A percentile compares a stretch with the other conserved stretches of the same genome.
Evolutionary conservation across 2,797 vertebrate species (phyloP).

Genomic region (Brachymystax lenok): DNA sequence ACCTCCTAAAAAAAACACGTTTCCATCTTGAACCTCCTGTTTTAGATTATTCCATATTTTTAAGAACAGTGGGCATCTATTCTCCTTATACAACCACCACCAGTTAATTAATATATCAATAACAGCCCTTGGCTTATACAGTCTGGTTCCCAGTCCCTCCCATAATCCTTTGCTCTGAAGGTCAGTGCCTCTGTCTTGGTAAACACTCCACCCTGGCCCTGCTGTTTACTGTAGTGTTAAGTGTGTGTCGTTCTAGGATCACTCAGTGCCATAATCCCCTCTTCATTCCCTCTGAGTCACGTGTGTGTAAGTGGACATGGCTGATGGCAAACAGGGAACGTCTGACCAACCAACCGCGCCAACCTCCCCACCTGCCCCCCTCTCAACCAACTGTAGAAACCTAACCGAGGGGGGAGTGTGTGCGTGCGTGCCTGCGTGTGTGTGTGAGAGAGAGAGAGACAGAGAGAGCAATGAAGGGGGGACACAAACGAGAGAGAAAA

Average conservation of each 20-base stretch:
- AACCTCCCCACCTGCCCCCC: background rate
- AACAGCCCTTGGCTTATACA: background rate
- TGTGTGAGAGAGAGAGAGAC: slow-evolving; percentile 19
- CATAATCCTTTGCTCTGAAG: slow-evolving; percentile 26
- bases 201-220: slow-evolving; percentile 60
- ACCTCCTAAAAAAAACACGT: too few relatives aligned
- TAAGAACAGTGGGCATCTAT: background rate
- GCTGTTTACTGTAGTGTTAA: slow-evolving; percentile 77
- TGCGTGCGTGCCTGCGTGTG: background rate
- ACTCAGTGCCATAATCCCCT: slow-evolving; percentile 74
- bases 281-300: slow-evolving; percentile 70
- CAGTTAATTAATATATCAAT: background rate
- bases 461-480: background rate
- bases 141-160: background rate
- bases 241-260: slow-evolving; percentile 72
- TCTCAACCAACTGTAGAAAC: slow-evolving; percentile 32
- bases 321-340: slow-evolving; percentile 71
- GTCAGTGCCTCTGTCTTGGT: slow-evolving; percentile 49
- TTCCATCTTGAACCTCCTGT: too few relatives aligned
- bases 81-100: background rate
- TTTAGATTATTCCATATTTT: too few relatives aligned
- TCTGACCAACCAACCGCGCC: slow-evolving; percentile 53
- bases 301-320: slow-evolving; percentile 69
- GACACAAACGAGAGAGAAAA: background rate
- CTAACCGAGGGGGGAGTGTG: slow-evolving; percentile 16